Evolutionary conservation across 2,888 invertebrate species (phyloP).

Genomic region (Drosophila falleni): DNA sequence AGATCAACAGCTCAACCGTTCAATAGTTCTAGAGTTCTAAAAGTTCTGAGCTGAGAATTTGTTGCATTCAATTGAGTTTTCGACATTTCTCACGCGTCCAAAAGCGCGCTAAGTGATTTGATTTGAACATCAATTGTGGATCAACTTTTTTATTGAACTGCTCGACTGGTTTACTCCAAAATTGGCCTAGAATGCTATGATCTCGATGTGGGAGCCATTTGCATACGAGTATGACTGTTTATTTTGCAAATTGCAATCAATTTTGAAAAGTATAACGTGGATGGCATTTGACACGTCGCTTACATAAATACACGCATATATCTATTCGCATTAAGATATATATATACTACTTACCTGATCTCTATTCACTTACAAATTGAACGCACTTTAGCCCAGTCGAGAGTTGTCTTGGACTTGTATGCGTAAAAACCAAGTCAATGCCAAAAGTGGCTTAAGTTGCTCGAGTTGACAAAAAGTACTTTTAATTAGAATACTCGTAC

Average conservation of each 20-base stretch:
- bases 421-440: slow-evolving; percentile 66
- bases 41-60: slow-evolving; percentile 35
- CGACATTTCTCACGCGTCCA: slow-evolving; percentile 72
- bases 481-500: slow-evolving; percentile 59
- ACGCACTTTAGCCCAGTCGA: slow-evolving; percentile 43
- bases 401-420: slow-evolving; percentile 20
- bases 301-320: slow-evolving; percentile 3
- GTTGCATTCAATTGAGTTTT: slow-evolving; percentile 51
- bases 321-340: not conserved
- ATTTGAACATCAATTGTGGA: slow-evolving; percentile 60
- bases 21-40: slow-evolving; percentile 2
- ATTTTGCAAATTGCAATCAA: slow-evolving; percentile 27
- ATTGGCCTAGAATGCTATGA: slow-evolving; percentile 67
- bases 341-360: slow-evolving; percentile 12
- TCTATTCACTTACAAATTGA: slow-evolving; percentile 20
- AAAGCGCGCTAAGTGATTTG: slow-evolving; percentile 53
- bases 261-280: slow-evolving; percentile 51
- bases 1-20: not conserved
- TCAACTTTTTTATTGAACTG: slow-evolving; percentile 38
- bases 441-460: slow-evolving; percentile 49
- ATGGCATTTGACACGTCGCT: slow-evolving; percentile 51
- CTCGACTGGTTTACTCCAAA: slow-evolving; percentile 49
- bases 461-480: slow-evolving; percentile 62
- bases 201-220: slow-evolving; percentile 75
- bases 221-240: slow-evolving; percentile 43